Percentiles rank a stretch among this genome's conserved stretches.
Evolutionary conservation across 2,113 vertebrate genomes (phyloP).

Genomic region (Oryzias curvinotus): DNA sequence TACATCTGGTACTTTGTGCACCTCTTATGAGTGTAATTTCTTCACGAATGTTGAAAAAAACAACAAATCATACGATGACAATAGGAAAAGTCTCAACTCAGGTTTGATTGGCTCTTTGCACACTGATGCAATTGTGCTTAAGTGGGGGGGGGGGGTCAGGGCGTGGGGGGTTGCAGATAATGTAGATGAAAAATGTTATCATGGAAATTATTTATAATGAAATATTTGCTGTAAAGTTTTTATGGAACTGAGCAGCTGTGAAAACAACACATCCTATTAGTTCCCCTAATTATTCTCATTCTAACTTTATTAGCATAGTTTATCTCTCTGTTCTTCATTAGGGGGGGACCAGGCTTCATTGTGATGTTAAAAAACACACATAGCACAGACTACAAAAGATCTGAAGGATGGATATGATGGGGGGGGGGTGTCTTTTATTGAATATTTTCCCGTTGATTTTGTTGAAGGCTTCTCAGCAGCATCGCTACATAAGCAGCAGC

Average conservation of each 20-base stretch:
- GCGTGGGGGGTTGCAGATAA: no score
- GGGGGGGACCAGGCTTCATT: constrained; percentile 62
- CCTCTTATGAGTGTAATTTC: no score
- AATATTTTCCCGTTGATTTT: constrained; percentile 78
- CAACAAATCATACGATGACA: no score
- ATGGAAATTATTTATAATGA: not conserved
- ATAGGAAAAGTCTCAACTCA: no score
- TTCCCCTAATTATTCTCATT: constrained; percentile 75
- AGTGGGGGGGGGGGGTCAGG: no score
- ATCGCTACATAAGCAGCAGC: constrained; percentile 73
- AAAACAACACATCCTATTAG: constrained; percentile 76
- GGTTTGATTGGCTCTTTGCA: no score
- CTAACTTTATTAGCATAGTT: constrained; percentile 76
- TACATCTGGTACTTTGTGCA: no score
- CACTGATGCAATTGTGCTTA: no score
- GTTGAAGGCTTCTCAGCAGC: constrained; percentile 68
- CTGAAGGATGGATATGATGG: constrained; percentile 30
- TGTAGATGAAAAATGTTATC: no score
- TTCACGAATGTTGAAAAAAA: no score
- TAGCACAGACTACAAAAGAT: constrained; percentile 43
- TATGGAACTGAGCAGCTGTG: constrained; percentile 76
- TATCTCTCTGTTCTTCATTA: constrained; percentile 71
- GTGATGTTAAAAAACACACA: constrained; percentile 50
- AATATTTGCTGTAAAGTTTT: constrained; percentile 23
- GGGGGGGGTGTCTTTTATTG: constrained; percentile 56